A percentile compares a stretch with the other conserved stretches of the same genome.
Evolutionary conservation across 2,797 vertebrate species (phyloP).

Genomic region (Nannoperca australis): DNA sequence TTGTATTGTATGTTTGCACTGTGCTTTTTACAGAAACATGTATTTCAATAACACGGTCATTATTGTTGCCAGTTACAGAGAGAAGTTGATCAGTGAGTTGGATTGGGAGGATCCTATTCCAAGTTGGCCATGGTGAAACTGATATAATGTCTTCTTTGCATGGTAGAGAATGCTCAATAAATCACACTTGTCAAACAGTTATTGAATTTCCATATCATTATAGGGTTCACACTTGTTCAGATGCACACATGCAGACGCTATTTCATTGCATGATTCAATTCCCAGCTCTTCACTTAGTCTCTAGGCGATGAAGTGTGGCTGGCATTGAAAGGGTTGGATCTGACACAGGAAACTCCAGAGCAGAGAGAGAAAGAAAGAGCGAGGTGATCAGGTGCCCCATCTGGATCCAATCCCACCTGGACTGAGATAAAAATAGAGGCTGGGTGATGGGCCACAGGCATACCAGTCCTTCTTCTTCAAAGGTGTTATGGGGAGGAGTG

Average conservation of each 20-base stretch:
- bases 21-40: conserved; percentile 12
- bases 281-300: conserved; percentile 21
- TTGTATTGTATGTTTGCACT: conserved; percentile 4
- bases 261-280: conserved; percentile 48
- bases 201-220: conserved; percentile 53
- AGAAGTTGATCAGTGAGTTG: conserved; percentile 3
- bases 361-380: conserved; percentile 8
- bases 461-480: conserved; percentile 66
- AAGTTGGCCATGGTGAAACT: neutral
- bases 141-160: conserved; percentile 22
- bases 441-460: conserved; percentile 58
- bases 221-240: conserved; percentile 12
- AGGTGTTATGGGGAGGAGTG: conserved; percentile 29
- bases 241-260: conserved; percentile 8
- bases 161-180: conserved; percentile 9
- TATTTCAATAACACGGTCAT: neutral
- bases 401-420: conserved; percentile 82
- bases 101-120: conserved; percentile 8
- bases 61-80: neutral
- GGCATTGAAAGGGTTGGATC: conserved; percentile 58
- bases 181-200: conserved; percentile 26
- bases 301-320: conserved; percentile 28
- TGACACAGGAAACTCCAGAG: conserved; percentile 46
- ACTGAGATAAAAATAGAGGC: conserved; percentile 77
- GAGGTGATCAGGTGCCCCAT: conserved; percentile 74